Evolutionary conservation across 2,888 invertebrate species (phyloP).

Genomic region (Hydrotaea cyrtoneurina): DNA sequence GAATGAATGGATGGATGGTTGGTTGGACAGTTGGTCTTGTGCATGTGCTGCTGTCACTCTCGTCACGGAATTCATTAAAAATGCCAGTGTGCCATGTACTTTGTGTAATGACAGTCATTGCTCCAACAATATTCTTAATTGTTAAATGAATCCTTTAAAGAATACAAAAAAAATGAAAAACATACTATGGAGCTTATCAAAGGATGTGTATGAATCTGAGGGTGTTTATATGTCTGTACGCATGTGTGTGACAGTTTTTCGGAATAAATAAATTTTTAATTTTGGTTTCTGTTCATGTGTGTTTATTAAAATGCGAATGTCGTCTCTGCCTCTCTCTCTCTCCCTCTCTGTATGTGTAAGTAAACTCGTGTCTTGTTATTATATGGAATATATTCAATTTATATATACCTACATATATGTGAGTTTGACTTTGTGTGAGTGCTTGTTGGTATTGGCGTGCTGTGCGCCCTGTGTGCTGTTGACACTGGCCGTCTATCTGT

Average conservation of each 20-base stretch:
- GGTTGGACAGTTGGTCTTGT: neutral
- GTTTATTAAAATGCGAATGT: neutral
- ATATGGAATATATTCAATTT: slow-evolving; percentile 7
- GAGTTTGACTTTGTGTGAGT: neutral
- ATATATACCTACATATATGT: neutral
- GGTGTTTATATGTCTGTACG: neutral
- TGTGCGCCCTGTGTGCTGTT: neutral
- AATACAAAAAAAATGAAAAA: no score
- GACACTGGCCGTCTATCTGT: neutral
- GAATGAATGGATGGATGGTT: no score
- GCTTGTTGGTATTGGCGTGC: slow-evolving; percentile 5
- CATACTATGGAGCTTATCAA: neutral
- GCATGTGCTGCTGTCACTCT: neutral
- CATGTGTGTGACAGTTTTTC: neutral
- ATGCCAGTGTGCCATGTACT: neutral
- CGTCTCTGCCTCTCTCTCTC: no score
- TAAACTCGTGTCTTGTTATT: neutral
- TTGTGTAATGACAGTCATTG: neutral
- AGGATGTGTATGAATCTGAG: neutral
- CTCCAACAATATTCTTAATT: neutral
- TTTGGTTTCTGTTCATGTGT: neutral
- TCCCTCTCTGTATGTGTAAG: neutral
- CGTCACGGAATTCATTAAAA: slow-evolving; percentile 1
- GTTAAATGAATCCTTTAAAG: slow-evolving; percentile 7
- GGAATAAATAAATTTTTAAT: neutral